phyloP scores from a whole-genome alignment of 2,113 vertebrate genomes.

The Synodontis membranacea region DNA sequence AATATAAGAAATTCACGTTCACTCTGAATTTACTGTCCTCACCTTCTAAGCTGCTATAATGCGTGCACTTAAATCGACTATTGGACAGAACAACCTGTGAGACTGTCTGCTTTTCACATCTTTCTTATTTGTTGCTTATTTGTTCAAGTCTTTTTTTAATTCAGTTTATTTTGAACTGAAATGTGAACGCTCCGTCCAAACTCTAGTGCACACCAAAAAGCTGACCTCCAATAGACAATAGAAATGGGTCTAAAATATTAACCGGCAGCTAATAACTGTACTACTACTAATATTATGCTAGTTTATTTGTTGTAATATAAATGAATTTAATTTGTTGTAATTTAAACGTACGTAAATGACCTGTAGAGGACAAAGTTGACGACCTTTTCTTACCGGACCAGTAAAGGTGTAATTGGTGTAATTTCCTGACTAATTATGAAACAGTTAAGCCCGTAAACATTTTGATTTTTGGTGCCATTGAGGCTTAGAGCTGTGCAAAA shows the following conservation, averaged over 20 bases:
- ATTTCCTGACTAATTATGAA: no score
- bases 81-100: background rate
- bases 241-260: background rate
- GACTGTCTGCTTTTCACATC: background rate
- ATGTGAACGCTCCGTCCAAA: background rate
- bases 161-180: background rate
- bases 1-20: background rate
- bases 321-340: no score
- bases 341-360: no score
- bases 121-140: no score
- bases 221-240: background rate
- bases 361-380: background rate
- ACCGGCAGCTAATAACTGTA: background rate
- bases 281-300: no score
- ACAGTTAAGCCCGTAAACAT: no score
- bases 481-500: background rate
- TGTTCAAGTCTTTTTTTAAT: background rate
- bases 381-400: background rate
- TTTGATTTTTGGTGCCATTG: background rate
- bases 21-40: background rate
- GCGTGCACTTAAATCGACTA: background rate
- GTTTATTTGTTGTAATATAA: no score
- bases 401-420: no score
- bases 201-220: background rate
- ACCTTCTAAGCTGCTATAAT: background rate